These are phyloP conservation scores for Hylia prasina DNA, from an alignment of 2,113 vertebrate genomes.

Conservation along the genomic window DNA sequence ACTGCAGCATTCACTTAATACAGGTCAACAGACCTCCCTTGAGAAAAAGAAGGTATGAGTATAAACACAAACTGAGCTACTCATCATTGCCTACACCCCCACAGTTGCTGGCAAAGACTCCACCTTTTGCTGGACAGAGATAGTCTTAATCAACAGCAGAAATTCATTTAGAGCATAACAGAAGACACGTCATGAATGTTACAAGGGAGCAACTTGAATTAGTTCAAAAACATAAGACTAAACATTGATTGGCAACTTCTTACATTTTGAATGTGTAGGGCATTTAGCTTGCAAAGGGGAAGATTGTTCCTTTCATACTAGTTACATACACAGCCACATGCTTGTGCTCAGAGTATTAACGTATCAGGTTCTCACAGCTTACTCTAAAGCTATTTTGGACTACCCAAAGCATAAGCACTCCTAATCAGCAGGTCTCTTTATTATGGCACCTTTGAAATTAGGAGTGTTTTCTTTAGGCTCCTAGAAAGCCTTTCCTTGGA, in stretches of 20 bases:
- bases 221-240: not conserved
- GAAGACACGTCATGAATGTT: not conserved
- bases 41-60: not conserved
- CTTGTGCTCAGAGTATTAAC: not conserved
- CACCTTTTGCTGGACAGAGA: slow-evolving; percentile 31
- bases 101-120: slow-evolving; percentile 22
- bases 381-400: not conserved
- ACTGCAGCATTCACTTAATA: not conserved
- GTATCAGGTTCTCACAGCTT: not conserved
- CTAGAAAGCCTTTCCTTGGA: not conserved
- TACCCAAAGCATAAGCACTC: not conserved
- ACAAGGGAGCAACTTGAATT: not conserved
- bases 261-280: not conserved
- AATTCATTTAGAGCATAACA: slow-evolving; percentile 44
- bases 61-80: not conserved
- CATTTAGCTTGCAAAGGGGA: not conserved
- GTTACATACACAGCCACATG: not conserved
- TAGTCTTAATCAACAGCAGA: slow-evolving; percentile 61
- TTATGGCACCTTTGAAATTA: not conserved
- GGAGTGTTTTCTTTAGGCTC: not conserved
- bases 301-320: not conserved
- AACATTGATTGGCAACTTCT: not conserved
- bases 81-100: slow-evolving; percentile 31
- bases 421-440: not conserved
- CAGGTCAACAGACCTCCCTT: not conserved